phyloP scores from a whole-genome alignment of 2,888 invertebrate species.

The Chaetoderma sp. region DNA sequence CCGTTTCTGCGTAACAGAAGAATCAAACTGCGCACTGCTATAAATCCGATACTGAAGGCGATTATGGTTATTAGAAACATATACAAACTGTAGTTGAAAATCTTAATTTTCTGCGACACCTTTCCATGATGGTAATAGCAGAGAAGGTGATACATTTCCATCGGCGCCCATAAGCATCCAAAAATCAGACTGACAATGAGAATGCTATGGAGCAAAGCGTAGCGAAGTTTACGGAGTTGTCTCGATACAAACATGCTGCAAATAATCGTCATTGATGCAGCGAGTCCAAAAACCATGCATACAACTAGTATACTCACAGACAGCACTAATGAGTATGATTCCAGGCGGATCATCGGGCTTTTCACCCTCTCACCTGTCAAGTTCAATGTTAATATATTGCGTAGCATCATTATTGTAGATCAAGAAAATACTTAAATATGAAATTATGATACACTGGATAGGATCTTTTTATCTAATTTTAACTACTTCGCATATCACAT shows the following conservation, averaged over 20 bases:
- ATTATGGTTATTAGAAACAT: conserved; percentile 42
- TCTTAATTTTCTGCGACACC: conserved; percentile 38
- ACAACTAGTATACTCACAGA: conserved; percentile 49
- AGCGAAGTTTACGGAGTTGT: conserved; percentile 46
- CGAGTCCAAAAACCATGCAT: conserved; percentile 50
- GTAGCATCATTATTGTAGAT: too few relatives aligned
- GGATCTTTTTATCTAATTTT: too few relatives aligned
- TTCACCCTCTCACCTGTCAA: not conserved
- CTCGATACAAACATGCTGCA: conserved; percentile 46
- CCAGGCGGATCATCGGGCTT: conserved; percentile 24
- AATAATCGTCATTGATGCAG: conserved; percentile 49
- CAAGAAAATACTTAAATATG: too few relatives aligned
- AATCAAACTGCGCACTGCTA: not conserved
- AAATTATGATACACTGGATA: too few relatives aligned
- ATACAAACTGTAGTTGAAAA: conserved; percentile 46
- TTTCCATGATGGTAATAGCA: conserved; percentile 41
- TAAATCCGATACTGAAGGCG: not conserved
- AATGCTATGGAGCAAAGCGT: conserved; percentile 45
- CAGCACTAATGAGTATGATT: conserved; percentile 53
- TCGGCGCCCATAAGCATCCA: conserved; percentile 54
- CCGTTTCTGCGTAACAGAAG: not conserved
- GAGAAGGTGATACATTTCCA: conserved; percentile 52
- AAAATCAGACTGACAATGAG: conserved; percentile 47
- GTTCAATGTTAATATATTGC: too few relatives aligned
- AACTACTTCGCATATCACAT: too few relatives aligned